Percentiles rank a stretch among this genome's conserved stretches.
Conservation (phyloP, 2,113 vertebrate genomes). For the Myiopsitta monachus region DNA sequence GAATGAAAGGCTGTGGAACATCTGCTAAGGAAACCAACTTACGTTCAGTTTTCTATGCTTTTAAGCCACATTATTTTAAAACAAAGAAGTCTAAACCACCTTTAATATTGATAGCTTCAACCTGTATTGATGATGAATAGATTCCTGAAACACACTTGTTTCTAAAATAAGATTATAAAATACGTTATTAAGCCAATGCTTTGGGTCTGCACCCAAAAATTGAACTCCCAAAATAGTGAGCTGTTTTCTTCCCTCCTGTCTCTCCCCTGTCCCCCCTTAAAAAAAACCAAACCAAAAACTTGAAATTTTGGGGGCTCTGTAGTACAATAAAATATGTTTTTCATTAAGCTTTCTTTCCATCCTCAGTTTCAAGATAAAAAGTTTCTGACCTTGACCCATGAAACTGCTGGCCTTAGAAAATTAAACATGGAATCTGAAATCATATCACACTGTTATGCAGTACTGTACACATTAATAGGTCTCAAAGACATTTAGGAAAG, state of each 20-base stretch:
- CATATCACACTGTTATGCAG: background rate
- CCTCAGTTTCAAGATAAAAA: background rate
- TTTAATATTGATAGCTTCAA: background rate
- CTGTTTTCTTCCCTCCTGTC: background rate
- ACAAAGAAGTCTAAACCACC: background rate
- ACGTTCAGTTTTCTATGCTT: background rate
- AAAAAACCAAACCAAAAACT: background rate
- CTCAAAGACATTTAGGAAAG: background rate
- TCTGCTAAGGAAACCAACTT: background rate
- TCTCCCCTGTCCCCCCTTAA: fast-evolving
- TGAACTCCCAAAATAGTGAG: background rate
- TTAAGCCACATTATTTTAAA: background rate
- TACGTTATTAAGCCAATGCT: background rate
- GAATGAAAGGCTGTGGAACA: background rate
- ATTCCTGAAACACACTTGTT: background rate
- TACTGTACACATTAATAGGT: fast-evolving
- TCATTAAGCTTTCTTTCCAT: background rate
- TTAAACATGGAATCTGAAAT: background rate
- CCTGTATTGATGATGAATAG: background rate
- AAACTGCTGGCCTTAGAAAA: background rate
- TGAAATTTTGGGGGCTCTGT: background rate
- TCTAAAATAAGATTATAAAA: background rate
- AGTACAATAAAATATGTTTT: background rate
- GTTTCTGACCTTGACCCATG: background rate
- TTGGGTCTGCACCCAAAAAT: background rate